These are phyloP conservation scores for Ochropleura leucogaster DNA, from an alignment of 2,888 invertebrate species.

Conservation along the genomic window DNA sequence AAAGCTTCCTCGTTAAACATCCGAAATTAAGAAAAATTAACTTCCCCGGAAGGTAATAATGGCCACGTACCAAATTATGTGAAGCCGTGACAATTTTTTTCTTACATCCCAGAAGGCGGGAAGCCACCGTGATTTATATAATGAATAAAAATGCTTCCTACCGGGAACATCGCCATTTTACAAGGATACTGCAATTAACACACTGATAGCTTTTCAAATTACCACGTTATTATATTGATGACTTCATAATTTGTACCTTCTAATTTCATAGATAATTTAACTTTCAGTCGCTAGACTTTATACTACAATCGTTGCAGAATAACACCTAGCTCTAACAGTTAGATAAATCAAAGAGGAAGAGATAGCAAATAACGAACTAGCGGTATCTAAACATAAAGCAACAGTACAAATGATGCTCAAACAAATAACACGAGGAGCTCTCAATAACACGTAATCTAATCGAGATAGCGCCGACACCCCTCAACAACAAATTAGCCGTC, in stretches of 20 bases:
- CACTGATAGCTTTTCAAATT: constrained; percentile 82
- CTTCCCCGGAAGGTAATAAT: constrained; percentile 82
- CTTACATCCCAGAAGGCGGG: constrained; percentile 80
- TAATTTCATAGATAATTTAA: constrained; percentile 31
- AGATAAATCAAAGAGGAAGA: constrained; percentile 31
- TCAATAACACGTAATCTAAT: constrained; percentile 78
- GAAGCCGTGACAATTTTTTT: constrained; percentile 89
- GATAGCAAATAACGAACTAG: constrained; percentile 52
- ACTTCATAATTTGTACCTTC: constrained; percentile 63
- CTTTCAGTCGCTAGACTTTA: constrained; percentile 2
- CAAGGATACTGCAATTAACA: constrained; percentile 86
- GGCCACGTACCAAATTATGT: constrained; percentile 89
- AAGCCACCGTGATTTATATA: constrained; percentile 88
- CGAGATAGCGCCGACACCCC: constrained; percentile 76
- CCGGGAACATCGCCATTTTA: constrained; percentile 76
- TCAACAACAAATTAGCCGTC: constrained; percentile 84
- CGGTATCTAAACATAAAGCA: constrained; percentile 56
- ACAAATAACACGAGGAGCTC: constrained; percentile 71
- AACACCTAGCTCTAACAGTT: background rate
- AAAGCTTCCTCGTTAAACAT: constrained; percentile 75
- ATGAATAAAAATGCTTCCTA: constrained; percentile 89
- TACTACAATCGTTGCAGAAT: constrained; percentile 15
- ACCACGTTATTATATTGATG: constrained; percentile 72
- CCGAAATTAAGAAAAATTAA: constrained; percentile 89
- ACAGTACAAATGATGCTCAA: constrained; percentile 64